phyloP scores from a whole-genome alignment of 2,113 vertebrate species.

The Onychorhynchus coronatus region DNA sequence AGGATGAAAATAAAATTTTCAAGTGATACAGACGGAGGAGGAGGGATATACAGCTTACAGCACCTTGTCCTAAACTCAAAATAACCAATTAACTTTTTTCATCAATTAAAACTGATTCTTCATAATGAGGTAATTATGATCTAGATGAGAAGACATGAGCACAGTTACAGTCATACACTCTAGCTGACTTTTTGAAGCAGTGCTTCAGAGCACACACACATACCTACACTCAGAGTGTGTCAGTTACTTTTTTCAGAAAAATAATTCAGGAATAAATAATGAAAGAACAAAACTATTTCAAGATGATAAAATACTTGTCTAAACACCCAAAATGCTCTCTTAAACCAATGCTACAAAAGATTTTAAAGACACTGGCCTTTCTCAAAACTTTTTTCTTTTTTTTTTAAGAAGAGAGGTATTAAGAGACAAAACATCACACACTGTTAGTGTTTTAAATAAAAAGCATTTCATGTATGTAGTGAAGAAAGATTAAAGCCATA shows the following conservation, averaged over 20 bases:
- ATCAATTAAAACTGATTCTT: not conserved
- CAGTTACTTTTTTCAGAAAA: not conserved
- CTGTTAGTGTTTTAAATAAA: not conserved
- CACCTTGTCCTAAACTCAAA: not conserved
- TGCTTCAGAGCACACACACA: not conserved
- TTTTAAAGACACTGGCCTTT: not conserved
- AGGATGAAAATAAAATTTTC: not conserved
- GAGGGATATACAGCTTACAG: not conserved
- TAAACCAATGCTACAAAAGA: not conserved
- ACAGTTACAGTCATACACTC: not conserved
- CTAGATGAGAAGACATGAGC: not conserved
- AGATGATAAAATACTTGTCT: not conserved
- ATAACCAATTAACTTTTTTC: not conserved
- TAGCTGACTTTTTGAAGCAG: not conserved
- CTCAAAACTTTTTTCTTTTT: not conserved
- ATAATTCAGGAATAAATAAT: not conserved
- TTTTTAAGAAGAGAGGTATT: not conserved
- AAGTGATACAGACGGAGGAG: not conserved
- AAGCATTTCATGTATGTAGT: not conserved
- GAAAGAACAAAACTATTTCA: not conserved
- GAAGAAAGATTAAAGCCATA: not conserved
- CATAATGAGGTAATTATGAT: not conserved
- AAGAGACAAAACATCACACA: not conserved
- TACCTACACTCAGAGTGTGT: not conserved
- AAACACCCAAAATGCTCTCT: not conserved